Evolutionary conservation across 2,888 invertebrate genomes (phyloP).

Genomic region (Cheilosia scutellata): DNA sequence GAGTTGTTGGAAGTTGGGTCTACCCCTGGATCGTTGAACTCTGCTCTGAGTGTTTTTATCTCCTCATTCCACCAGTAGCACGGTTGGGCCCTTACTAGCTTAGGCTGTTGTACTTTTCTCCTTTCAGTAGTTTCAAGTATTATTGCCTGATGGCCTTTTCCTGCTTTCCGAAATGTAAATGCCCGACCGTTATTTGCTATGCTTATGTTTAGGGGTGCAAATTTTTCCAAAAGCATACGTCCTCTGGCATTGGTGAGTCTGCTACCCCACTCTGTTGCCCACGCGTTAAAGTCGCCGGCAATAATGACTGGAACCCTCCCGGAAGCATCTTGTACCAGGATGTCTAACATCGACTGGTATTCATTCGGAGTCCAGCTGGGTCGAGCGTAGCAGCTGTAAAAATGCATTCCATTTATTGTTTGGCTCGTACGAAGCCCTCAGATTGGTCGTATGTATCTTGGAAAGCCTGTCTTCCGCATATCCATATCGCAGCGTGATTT

Average conservation of each 20-base stretch:
- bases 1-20: too few species aligned
- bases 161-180: too few species aligned
- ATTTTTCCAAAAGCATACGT: too few species aligned
- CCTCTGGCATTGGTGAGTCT: neutral
- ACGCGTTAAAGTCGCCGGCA: neutral
- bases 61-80: too few species aligned
- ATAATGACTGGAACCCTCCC: neutral
- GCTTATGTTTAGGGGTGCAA: too few species aligned
- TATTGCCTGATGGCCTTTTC: too few species aligned
- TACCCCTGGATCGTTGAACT: too few species aligned
- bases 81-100: too few species aligned
- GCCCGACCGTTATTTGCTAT: too few species aligned
- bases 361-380: neutral
- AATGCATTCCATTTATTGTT: constrained; percentile 4
- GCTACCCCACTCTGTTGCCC: neutral
- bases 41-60: too few species aligned
- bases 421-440: neutral
- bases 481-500: constrained; percentile 10
- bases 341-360: neutral
- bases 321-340: neutral
- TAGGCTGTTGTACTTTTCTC: too few species aligned
- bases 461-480: constrained; percentile 2
- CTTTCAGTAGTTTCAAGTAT: too few species aligned
- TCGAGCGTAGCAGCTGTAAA: constrained; percentile 1
- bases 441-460: neutral